Percentiles rank a stretch among this genome's conserved stretches.
Evolutionary conservation across 2,888 invertebrate species (phyloP).

Genomic region (Caenorhabditis afra): DNA sequence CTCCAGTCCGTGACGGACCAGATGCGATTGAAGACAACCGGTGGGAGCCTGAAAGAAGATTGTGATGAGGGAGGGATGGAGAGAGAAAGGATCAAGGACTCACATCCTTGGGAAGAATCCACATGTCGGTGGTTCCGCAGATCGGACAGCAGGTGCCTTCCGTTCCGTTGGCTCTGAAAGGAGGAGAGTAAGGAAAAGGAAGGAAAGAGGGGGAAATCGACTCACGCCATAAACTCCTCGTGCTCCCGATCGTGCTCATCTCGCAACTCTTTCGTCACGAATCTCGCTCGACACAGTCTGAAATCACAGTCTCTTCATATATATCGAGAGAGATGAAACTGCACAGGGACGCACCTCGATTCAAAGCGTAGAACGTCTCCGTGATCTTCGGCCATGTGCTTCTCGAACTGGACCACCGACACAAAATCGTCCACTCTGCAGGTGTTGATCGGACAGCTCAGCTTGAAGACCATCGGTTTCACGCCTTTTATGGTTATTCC

Average conservation of each 20-base stretch:
- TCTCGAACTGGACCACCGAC: slow-evolving; percentile 18
- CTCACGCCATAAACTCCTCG: slow-evolving; percentile 6
- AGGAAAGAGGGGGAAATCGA: neutral
- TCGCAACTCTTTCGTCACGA: slow-evolving; percentile 14
- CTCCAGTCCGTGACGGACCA: slow-evolving; percentile 54
- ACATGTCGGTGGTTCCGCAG: slow-evolving; percentile 58
- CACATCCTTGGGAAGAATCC: slow-evolving; percentile 46
- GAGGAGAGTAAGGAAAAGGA: neutral
- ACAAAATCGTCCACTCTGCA: neutral
- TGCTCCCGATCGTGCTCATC: slow-evolving; percentile 34
- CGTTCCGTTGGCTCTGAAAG: slow-evolving; percentile 10
- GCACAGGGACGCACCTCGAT: neutral
- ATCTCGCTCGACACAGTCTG: slow-evolving; percentile 33
- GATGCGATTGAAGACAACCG: slow-evolving; percentile 38
- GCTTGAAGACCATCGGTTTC: slow-evolving; percentile 18
- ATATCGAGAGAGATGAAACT: too few relatives aligned
- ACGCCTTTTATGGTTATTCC: too few relatives aligned
- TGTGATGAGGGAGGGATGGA: too few relatives aligned
- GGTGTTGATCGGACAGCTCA: neutral
- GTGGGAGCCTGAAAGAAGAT: slow-evolving; percentile 16
- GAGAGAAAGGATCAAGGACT: neutral
- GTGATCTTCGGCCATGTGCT: slow-evolving; percentile 23
- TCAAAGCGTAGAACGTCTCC: slow-evolving; percentile 1
- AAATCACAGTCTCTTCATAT: too few relatives aligned
- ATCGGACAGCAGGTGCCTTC: slow-evolving; percentile 47